These are phyloP conservation scores for Hydrocynus forskahlii DNA, from an alignment of 2,797 vertebrate genomes.

Conservation along the genomic window DNA sequence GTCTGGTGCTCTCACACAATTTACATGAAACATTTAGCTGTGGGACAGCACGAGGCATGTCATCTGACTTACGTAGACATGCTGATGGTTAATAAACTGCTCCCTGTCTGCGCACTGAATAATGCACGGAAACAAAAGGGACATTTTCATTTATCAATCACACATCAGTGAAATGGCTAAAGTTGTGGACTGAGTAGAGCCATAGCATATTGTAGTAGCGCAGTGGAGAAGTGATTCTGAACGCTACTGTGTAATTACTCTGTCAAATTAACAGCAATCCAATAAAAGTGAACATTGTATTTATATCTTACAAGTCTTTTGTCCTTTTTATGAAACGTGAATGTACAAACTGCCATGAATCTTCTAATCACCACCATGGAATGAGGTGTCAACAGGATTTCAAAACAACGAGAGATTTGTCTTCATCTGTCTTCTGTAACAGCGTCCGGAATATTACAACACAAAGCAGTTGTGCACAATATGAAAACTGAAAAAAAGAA, in stretches of 20 bases:
- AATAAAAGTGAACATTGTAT: conserved; percentile 39
- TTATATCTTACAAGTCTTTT: conserved; percentile 28
- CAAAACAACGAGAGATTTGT: conserved; percentile 8
- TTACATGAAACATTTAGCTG: background rate
- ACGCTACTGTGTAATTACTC: conserved; percentile 20
- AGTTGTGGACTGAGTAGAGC: conserved; percentile 15
- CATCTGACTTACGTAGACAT: conserved; percentile 6
- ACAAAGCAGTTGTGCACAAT: background rate
- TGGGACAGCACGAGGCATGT: background rate
- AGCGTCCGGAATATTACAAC: background rate
- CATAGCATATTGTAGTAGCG: background rate
- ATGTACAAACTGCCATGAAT: conserved; percentile 5
- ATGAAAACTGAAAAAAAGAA: background rate
- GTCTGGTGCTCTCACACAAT: background rate
- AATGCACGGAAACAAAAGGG: conserved; percentile 3
- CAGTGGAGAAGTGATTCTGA: conserved; percentile 4
- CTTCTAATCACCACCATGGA: background rate
- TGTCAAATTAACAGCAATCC: conserved; percentile 25
- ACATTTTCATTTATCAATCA: conserved; percentile 28
- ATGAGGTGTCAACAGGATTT: background rate
- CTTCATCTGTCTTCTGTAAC: background rate
- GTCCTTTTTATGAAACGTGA: conserved; percentile 37
- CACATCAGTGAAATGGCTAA: conserved; percentile 11
- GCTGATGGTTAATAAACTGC: conserved; percentile 8
- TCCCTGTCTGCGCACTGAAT: background rate